phyloP scores from a whole-genome alignment of 2,113 vertebrate species.

The Sylvicapra grimmia region DNA sequence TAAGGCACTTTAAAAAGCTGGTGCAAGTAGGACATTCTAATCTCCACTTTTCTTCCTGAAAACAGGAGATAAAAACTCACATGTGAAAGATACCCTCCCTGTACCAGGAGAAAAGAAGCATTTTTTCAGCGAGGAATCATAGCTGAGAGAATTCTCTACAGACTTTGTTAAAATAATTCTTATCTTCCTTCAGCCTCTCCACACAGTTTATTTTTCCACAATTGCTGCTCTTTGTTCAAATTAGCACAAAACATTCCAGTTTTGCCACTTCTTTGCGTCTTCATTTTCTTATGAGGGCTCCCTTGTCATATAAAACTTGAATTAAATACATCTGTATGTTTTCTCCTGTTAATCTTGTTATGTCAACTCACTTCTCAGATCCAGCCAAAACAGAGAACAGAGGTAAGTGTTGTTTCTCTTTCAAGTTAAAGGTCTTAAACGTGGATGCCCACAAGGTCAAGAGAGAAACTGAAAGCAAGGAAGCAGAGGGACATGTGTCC shows the following conservation, averaged over 20 bases:
- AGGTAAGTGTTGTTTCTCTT: background rate
- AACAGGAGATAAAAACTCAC: background rate
- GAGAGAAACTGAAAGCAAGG: background rate
- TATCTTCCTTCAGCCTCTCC: background rate
- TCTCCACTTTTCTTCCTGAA: background rate
- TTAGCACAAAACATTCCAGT: background rate
- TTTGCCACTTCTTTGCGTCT: background rate
- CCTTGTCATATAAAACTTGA: background rate
- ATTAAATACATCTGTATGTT: background rate
- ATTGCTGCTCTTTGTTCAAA: background rate
- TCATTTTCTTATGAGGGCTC: background rate
- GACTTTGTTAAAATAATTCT: background rate
- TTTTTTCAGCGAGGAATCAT: background rate
- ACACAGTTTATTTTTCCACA: background rate
- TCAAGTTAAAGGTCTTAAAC: background rate
- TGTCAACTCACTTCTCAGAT: background rate
- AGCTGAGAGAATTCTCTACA: background rate
- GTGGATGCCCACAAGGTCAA: background rate
- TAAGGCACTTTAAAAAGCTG: background rate
- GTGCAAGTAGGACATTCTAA: background rate
- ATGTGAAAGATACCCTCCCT: background rate
- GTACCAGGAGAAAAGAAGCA: background rate
- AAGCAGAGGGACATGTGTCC: background rate
- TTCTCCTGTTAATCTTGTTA: background rate
- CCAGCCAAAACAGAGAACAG: background rate